These are phyloP conservation scores for Hepsetus odoe DNA, from an alignment of 2,113 vertebrate species.

Conservation along the genomic window DNA sequence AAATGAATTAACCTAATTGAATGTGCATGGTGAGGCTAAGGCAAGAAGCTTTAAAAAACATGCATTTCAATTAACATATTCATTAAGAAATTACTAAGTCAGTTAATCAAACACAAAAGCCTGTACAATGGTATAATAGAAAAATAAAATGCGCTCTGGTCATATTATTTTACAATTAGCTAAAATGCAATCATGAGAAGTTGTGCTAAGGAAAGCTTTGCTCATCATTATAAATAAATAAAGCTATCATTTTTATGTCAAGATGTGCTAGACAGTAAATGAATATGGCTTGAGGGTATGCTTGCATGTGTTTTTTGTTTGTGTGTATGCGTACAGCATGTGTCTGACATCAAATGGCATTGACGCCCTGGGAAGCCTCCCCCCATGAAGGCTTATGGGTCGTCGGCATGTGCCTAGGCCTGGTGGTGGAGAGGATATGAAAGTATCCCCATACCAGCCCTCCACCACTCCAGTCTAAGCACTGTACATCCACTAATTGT, in stretches of 20 bases:
- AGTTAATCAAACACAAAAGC: constrained; percentile 21
- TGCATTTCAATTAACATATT: constrained; percentile 21
- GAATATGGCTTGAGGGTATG: constrained; percentile 30
- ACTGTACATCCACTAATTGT: constrained; percentile 33
- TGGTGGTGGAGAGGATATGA: constrained; percentile 47
- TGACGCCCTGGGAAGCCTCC: constrained; percentile 68
- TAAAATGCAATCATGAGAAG: constrained; percentile 31
- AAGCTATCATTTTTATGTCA: constrained; percentile 35
- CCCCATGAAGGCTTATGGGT: constrained; percentile 71
- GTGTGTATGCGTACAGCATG: constrained; percentile 34
- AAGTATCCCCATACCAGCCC: constrained; percentile 21
- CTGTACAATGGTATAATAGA: constrained; percentile 35
- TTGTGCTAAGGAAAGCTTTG: constrained; percentile 21
- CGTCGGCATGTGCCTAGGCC: constrained; percentile 61
- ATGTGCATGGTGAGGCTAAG: constrained; percentile 29
- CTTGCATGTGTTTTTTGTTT: constrained; percentile 34
- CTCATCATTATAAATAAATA: constrained; percentile 23
- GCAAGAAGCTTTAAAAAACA: constrained; percentile 23
- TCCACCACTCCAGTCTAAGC: constrained; percentile 15
- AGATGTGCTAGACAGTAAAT: not conserved
- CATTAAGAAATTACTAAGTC: not conserved
- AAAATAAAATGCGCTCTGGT: constrained; percentile 11
- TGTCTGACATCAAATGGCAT: constrained; percentile 34
- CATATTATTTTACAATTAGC: constrained; percentile 11
- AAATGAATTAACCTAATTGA: constrained; percentile 25